Base-by-base conservation (phyloP, 2,113 vertebrate genomes). In the Dendropsophus ebraccatus region DNA sequence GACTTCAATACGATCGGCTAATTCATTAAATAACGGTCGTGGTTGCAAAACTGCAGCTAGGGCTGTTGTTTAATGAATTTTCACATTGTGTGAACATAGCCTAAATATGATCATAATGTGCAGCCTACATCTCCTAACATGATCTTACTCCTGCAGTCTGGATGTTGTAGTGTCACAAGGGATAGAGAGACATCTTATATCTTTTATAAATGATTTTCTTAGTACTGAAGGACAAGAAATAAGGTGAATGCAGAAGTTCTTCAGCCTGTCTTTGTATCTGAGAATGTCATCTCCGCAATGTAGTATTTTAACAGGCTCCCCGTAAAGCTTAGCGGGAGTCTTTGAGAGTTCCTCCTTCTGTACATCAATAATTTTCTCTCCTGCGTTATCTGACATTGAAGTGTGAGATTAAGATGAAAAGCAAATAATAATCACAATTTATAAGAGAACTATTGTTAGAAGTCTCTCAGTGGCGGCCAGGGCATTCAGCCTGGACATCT, bases 361-460 rank as follows among this genome's bases (percentile, higher is more conserved):
- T 62, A 84, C 72, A 65, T 50, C 83, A 84, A 76, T 76, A 76
- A 62, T 84, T 76, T 76, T 50, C 41, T 50, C 54, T 65, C 30
- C 37, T 32, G 70, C 82, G 50, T n/a, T 62, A 76, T 62, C 21
- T 65, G 83, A 76, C 83, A 76, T 84, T 77, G 72, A 84, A 62
- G 35, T 65, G 41, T 28, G 35, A 45, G 70, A 84, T 84, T 84
- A 84, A 37, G 67, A 84, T 74, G 62, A 82, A 82, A 70, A 82
- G 60, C 62, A 50, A 73, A 83, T 72, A 35, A 25, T 37, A 47
- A 50, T 62, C 25, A 25, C 54, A 28, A 23, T 84, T 84, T 76
- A 41, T 84, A 76, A 62, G 41, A 76, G 83, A 76, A 84, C 62
- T 35, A 62, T 35, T 65, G 32, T 77, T 84, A 76, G 56, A 84